Evolutionary conservation across 1,140 invertebrate species (phyloP).

Genomic region (Hetaerina americana): DNA sequence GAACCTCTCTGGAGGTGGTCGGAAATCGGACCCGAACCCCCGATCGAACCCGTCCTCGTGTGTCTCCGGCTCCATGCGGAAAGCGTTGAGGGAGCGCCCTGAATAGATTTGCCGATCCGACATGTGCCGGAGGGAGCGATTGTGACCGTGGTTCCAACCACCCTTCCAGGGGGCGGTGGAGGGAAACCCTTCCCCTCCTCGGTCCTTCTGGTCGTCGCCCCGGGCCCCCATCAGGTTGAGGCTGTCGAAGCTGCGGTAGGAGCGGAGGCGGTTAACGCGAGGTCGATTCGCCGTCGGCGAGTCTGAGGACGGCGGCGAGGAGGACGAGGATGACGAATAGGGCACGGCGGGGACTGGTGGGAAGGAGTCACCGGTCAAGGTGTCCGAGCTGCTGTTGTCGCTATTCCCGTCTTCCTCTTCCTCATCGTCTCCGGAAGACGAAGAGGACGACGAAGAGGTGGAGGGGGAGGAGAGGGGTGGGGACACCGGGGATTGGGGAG

Average conservation of each 20-base stretch:
- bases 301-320: slow-evolving; percentile 16
- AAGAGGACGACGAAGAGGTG: slow-evolving; percentile 40
- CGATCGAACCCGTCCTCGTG: no score
- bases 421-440: slow-evolving; percentile 40
- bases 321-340: slow-evolving; percentile 18
- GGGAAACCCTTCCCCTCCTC: neutral
- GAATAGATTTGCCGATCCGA: neutral
- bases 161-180: neutral
- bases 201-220: neutral
- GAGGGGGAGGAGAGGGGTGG: slow-evolving; percentile 24
- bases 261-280: slow-evolving; percentile 22
- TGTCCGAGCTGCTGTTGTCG: slow-evolving; percentile 18
- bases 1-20: no score
- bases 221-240: slow-evolving; percentile 18
- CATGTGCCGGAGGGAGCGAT: neutral
- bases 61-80: neutral
- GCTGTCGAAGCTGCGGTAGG: slow-evolving; percentile 35
- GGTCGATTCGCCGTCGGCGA: neutral
- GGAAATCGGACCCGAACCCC: no score
- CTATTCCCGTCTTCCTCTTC: slow-evolving; percentile 18
- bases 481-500: slow-evolving; percentile 20
- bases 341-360: slow-evolving; percentile 18
- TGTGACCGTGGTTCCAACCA: neutral
- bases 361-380: slow-evolving; percentile 9
- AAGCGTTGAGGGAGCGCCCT: neutral